phyloP scores from a whole-genome alignment of 2,113 vertebrate genomes.

The Bos indicus region DNA sequence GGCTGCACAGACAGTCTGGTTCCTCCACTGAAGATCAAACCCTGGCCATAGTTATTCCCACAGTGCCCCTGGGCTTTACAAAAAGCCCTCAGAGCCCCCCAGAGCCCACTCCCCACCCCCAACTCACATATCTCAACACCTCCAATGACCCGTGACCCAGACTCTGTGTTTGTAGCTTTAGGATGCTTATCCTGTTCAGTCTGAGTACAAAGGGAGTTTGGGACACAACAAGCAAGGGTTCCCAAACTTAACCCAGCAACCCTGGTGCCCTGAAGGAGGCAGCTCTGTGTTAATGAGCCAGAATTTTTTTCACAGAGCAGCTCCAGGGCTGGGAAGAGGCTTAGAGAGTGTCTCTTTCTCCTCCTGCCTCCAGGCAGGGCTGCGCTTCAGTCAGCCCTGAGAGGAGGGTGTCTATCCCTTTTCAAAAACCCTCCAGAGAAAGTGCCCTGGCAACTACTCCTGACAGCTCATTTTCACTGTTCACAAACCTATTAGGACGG shows the following conservation, averaged over 20 bases:
- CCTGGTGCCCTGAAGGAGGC: neutral
- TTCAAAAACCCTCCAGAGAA: conserved; percentile 52
- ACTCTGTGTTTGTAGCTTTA: neutral
- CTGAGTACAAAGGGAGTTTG: conserved; percentile 27
- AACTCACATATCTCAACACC: neutral
- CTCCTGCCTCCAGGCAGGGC: conserved; percentile 13
- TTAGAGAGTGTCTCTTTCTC: conserved; percentile 33
- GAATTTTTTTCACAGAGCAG: neutral
- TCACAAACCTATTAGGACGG: conserved; percentile 55
- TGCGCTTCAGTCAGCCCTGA: conserved; percentile 23
- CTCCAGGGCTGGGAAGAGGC: neutral
- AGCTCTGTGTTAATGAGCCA: neutral
- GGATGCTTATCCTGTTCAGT: neutral
- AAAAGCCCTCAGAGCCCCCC: conserved; percentile 23
- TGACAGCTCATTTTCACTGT: conserved; percentile 62
- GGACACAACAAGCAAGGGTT: neutral
- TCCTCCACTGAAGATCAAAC: conserved; percentile 53
- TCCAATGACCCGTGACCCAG: neutral
- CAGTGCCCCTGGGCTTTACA: conserved; percentile 49
- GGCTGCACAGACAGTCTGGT: conserved; percentile 58
- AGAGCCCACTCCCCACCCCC: fast-evolving
- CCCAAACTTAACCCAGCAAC: neutral
- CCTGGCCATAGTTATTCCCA: conserved; percentile 16
- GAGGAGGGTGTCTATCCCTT: conserved; percentile 43
- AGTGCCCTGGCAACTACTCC: conserved; percentile 20